These are phyloP conservation scores for Drosophila mettleri DNA, from an alignment of 2,888 invertebrate genomes.

Conservation along the genomic window DNA sequence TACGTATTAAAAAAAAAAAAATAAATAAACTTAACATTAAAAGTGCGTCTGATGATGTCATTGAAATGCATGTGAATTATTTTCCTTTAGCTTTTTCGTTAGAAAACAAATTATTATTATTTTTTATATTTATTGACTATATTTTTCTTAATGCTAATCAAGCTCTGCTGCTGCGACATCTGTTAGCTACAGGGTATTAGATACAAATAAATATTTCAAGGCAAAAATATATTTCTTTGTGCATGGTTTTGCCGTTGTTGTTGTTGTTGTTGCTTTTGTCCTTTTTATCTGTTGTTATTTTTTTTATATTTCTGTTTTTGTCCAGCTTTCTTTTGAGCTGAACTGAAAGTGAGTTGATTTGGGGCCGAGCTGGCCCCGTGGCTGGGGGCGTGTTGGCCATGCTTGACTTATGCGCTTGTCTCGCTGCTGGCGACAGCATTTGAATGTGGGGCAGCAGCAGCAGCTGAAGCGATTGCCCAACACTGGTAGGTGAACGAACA, in stretches of 20 bases:
- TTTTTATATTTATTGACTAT: too few relatives aligned
- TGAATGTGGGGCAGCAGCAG: constrained; percentile 55
- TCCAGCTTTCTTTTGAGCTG: constrained; percentile 33
- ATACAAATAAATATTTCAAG: constrained; percentile 68
- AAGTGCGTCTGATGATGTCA: too few relatives aligned
- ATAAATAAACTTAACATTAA: not conserved
- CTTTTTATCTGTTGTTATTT: constrained; percentile 30
- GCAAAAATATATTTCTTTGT: constrained; percentile 43
- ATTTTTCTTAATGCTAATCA: not conserved
- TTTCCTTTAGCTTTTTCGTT: too few relatives aligned
- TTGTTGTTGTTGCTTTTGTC: constrained; percentile 6
- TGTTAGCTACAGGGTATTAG: constrained; percentile 13
- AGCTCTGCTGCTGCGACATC: not conserved
- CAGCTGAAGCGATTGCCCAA: constrained; percentile 2
- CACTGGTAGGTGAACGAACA: too few relatives aligned
- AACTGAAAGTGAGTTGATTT: constrained; percentile 64
- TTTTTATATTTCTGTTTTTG: constrained; percentile 22
- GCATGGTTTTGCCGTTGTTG: constrained; percentile 5
- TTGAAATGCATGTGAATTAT: too few relatives aligned
- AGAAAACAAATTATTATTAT: too few relatives aligned
- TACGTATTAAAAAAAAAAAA: too few relatives aligned
- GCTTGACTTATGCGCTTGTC: constrained; percentile 36
- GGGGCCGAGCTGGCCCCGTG: constrained; percentile 9
- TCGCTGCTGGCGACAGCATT: constrained; percentile 53
- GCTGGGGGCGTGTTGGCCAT: constrained; percentile 4